Conservation (phyloP, 2,888 invertebrate genomes). For the Euplagia quadripunctaria region DNA sequence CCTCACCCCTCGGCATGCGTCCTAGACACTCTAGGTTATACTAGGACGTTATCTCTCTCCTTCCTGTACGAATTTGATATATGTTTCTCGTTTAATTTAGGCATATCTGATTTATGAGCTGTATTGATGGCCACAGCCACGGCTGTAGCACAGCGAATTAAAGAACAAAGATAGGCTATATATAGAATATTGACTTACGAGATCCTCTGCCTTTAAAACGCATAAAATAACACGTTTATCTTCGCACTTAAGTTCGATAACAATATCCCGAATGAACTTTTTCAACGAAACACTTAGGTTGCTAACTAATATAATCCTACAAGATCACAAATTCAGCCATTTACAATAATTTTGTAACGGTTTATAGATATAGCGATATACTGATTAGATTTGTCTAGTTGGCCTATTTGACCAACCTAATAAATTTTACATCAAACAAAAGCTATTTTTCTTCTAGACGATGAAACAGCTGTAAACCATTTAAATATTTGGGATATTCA, state of each 20-base stretch:
- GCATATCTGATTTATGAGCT: constrained; percentile 9
- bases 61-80: background rate
- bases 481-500: no score
- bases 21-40: constrained; percentile 2
- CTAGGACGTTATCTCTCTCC: background rate
- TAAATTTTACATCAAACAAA: background rate
- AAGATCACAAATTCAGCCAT: background rate
- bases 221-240: background rate
- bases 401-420: background rate
- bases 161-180: background rate
- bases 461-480: background rate
- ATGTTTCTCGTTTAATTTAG: background rate
- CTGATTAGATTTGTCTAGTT: no score
- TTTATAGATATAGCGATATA: no score
- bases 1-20: background rate
- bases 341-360: background rate
- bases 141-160: background rate
- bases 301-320: no score
- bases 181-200: background rate
- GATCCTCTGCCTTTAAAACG: background rate
- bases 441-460: background rate
- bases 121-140: background rate
- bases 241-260: background rate
- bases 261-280: background rate
- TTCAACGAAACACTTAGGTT: no score